A percentile compares a stretch with the other conserved stretches of the same genome.
Evolutionary conservation across 2,888 invertebrate genomes (phyloP).

Genomic region (Iselma pallidipennis): DNA sequence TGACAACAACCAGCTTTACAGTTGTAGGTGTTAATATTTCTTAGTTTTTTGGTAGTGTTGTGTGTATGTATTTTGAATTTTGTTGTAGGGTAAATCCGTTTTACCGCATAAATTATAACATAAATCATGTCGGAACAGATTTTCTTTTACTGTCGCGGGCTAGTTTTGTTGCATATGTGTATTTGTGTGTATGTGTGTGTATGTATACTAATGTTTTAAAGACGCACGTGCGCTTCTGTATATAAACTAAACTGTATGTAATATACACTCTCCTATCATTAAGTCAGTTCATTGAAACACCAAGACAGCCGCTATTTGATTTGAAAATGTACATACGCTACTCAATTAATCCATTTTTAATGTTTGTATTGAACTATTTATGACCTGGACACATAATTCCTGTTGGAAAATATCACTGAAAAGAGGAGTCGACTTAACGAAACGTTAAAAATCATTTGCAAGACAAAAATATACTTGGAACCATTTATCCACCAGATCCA

Average conservation of each 20-base stretch:
- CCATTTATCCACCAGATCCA: too few species aligned
- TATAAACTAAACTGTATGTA: constrained; percentile 28
- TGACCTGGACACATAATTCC: too few species aligned
- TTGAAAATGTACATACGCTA: constrained; percentile 26
- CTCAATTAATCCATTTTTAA: constrained; percentile 25
- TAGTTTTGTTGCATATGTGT: constrained; percentile 21
- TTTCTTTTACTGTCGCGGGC: constrained; percentile 25
- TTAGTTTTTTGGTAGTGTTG: constrained; percentile 9
- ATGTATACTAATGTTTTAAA: constrained; percentile 22
- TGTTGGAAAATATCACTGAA: too few species aligned
- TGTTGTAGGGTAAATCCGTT: constrained; percentile 22
- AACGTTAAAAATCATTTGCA: too few species aligned
- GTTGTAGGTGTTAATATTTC: constrained; percentile 18
- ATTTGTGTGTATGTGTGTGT: not conserved
- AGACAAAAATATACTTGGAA: too few species aligned
- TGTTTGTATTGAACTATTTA: constrained; percentile 14
- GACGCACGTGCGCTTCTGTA: constrained; percentile 30
- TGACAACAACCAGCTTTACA: not conserved
- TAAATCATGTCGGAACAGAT: constrained; percentile 28
- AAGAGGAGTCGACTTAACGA: too few species aligned
- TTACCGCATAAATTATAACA: constrained; percentile 25
- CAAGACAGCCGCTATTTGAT: constrained; percentile 27
- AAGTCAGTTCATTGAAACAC: constrained; percentile 29
- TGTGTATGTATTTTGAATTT: constrained; percentile 6
- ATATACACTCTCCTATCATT: constrained; percentile 26